A percentile compares a stretch with the other conserved stretches of the same genome.
These are phyloP conservation scores for Plectus sambesii DNA, from an alignment of 1,140 invertebrate species.

Conservation along the genomic window DNA sequence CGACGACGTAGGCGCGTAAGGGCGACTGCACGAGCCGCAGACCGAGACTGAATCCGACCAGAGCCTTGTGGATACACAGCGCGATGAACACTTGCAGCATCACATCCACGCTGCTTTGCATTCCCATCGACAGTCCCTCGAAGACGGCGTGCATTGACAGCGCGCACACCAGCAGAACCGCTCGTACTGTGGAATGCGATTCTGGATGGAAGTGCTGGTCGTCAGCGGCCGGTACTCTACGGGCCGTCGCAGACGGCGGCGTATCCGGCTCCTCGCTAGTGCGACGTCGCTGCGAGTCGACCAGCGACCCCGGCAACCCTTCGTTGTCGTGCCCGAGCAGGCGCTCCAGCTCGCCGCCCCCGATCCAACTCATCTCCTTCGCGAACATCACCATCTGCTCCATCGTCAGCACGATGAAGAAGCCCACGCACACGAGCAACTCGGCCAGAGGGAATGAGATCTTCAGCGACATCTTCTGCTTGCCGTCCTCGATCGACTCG, in stretches of 20 bases:
- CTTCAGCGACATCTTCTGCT: slow-evolving; percentile 18
- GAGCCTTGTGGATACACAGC: slow-evolving; percentile 55
- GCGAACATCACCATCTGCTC: slow-evolving; percentile 41
- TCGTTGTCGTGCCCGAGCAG: slow-evolving; percentile 16
- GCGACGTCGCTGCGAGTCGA: too few relatives aligned
- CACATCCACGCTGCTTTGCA: slow-evolving; percentile 32
- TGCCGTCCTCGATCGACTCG: slow-evolving; percentile 30
- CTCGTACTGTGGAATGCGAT: slow-evolving; percentile 28
- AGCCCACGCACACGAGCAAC: slow-evolving; percentile 34
- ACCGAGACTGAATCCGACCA: slow-evolving; percentile 56
- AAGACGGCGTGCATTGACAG: slow-evolving; percentile 40
- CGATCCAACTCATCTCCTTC: slow-evolving; percentile 27
- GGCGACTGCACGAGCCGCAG: slow-evolving; percentile 57
- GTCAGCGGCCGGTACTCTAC: too few relatives aligned
- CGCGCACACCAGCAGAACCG: slow-evolving; percentile 35
- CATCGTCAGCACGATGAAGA: slow-evolving; percentile 37
- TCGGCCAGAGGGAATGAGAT: slow-evolving; percentile 35
- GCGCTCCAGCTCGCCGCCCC: slow-evolving; percentile 8
- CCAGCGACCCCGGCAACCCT: too few relatives aligned
- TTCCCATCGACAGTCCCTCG: slow-evolving; percentile 41
- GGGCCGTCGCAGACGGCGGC: too few relatives aligned
- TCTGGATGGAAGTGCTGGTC: slow-evolving; percentile 25
- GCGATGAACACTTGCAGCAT: slow-evolving; percentile 51
- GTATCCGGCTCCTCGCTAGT: too few relatives aligned
- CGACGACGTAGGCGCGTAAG: slow-evolving; percentile 52